phyloP scores from a whole-genome alignment of 2,113 vertebrate genomes.

The Athene cunicularia region DNA sequence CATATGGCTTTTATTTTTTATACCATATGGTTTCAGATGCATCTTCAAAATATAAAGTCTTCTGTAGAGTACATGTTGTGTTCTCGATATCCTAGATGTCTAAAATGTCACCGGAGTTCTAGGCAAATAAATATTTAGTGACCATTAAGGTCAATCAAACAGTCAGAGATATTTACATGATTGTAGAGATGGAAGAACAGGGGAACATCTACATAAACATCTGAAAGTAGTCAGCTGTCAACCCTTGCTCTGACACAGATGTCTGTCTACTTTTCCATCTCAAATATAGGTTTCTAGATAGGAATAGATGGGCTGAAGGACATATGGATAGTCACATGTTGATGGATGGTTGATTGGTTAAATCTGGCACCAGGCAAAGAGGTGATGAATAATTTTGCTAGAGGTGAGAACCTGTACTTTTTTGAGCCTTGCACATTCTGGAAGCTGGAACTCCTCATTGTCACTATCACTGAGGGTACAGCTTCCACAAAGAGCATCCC shows the following conservation, averaged over 20 bases:
- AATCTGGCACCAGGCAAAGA: not conserved
- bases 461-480: not conserved
- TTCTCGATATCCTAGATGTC: not conserved
- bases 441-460: not conserved
- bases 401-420: not conserved
- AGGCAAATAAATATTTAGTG: not conserved
- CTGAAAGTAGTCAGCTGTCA: not conserved
- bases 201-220: not conserved
- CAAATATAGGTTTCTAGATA: not conserved
- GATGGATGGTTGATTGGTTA: not conserved
- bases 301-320: not conserved
- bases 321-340: not conserved
- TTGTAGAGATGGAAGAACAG: not conserved
- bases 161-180: not conserved
- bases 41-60: not conserved
- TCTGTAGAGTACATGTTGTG: not conserved
- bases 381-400: not conserved
- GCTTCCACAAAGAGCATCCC: not conserved
- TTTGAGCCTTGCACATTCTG: not conserved
- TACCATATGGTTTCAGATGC: not conserved
- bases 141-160: not conserved
- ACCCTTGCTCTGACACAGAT: not conserved
- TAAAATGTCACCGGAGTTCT: not conserved
- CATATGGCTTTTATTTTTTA: not conserved
- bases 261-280: not conserved